Evolutionary conservation across 2,797 vertebrate genomes (phyloP), one percentile per base, ranked within the genome.

Genomic region (Bryconaethiops microstoma): DNA sequence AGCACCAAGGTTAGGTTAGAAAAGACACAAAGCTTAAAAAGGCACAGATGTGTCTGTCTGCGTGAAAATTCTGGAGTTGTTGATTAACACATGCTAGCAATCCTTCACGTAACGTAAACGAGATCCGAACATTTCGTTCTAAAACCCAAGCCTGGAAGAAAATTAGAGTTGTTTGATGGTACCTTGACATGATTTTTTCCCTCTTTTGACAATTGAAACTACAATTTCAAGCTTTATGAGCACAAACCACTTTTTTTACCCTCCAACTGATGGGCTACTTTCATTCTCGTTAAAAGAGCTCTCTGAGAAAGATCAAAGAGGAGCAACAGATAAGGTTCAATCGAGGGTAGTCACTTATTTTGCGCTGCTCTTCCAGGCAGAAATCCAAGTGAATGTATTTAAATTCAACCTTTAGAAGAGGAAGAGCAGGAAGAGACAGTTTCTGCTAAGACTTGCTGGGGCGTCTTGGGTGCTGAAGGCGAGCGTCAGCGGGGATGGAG

Each of bases 261-360:
- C 45, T 35, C 70, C 12, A 17, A 13, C 70, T 39, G 70, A 50
- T 73, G 16, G 50, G 29, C 52, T 16, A 19, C 52, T 73, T 64
- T 45, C 40, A 21, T 68, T 45, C 17, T 19, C 21, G 70, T 73
- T 73, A 73, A 35, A 73, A 57, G 70, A 55, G 57, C 52, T 72
- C 69, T 73, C 52, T n/a, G 70, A 4, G 70, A 5, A 8, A 35
- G 52, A 73, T 73, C 70, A 73, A 73, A 72, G 52, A 73, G 21
- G 52, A 73, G 50, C 39, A 50, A 35, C 50, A 21, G 70, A 55
- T 35, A 39, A 57, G 52, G 70, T 55, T 73, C 70, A 57, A n/a
- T 13, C 29, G 23, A 73, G 70, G 70, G 57, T 55, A 59, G 70
- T n/a, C 52, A 21, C 29, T 57, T 40, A 21, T 57, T 71, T 10